phyloP scores from a whole-genome alignment of 2,888 invertebrate genomes.

The Thalpophila matura region DNA sequence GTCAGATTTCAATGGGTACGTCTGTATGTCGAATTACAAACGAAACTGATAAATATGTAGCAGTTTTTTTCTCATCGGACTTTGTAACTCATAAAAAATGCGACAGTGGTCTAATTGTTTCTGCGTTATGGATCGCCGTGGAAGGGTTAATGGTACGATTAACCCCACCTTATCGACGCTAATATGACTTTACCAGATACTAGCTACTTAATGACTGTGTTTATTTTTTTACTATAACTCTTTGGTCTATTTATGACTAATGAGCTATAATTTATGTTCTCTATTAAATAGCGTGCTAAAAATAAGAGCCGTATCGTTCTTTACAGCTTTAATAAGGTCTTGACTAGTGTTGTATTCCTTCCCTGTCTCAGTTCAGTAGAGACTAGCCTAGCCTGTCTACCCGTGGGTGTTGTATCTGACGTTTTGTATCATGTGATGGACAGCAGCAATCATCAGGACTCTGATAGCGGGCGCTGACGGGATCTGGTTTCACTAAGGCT shows the following conservation, averaged over 20 bases:
- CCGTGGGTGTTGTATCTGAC: constrained; percentile 33
- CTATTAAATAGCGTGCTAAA: constrained; percentile 24
- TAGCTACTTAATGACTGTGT: constrained; percentile 31
- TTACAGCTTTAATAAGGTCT: background rate
- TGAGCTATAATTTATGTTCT: constrained; percentile 20
- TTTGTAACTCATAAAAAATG: constrained; percentile 53
- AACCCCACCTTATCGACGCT: constrained; percentile 64
- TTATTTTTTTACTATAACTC: constrained; percentile 36
- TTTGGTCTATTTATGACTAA: constrained; percentile 38
- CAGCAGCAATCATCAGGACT: constrained; percentile 25
- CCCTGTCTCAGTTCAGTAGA: constrained; percentile 9
- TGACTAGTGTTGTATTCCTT: constrained; percentile 14
- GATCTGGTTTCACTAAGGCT: constrained; percentile 9
- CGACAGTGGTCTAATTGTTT: constrained; percentile 64
- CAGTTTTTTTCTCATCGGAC: constrained; percentile 45
- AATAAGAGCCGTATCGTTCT: constrained; percentile 29
- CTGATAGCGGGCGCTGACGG: constrained; percentile 16
- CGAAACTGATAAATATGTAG: constrained; percentile 17
- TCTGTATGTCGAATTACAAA: background rate
- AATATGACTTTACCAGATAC: constrained; percentile 36
- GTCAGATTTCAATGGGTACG: constrained; percentile 4
- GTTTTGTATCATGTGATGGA: constrained; percentile 21
- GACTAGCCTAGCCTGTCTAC: constrained; percentile 11
- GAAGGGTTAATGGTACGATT: constrained; percentile 59
- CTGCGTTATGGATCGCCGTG: constrained; percentile 52